These are phyloP conservation scores for Mnemiopsis leidyi DNA, from an alignment of 37 sponge, comb jelly and placozoan species.

Conservation along the genomic window DNA sequence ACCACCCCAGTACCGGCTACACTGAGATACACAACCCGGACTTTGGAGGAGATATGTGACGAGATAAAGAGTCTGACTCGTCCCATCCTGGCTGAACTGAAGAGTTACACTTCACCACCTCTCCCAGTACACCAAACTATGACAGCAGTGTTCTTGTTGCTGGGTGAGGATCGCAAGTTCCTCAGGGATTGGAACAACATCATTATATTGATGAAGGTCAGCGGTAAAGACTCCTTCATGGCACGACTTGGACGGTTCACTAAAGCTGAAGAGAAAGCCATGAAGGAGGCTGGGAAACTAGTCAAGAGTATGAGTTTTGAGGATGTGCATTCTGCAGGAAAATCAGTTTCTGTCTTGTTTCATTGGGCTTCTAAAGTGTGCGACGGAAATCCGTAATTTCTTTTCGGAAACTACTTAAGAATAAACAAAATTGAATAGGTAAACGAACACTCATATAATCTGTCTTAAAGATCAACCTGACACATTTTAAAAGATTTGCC, in stretches of 20 bases:
- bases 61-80: neutral
- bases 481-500: too few relatives aligned
- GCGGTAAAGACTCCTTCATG: neutral
- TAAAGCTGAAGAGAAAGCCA: neutral
- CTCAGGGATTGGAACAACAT: conserved; percentile 13
- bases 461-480: too few relatives aligned
- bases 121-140: neutral
- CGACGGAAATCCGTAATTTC: too few relatives aligned
- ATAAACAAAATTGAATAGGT: too few relatives aligned
- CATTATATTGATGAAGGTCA: neutral
- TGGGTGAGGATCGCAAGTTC: neutral
- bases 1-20: neutral
- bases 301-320: neutral
- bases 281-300: conserved; percentile 10
- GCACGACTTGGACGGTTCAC: neutral
- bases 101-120: conserved; percentile 19
- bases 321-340: neutral
- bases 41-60: neutral
- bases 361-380: neutral
- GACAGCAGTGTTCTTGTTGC: conserved; percentile 13
- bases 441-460: too few relatives aligned
- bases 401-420: too few relatives aligned
- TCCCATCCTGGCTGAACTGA: conserved; percentile 30
- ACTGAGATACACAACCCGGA: neutral
- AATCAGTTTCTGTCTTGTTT: neutral